Evolutionary conservation across 2,797 vertebrate species (phyloP).

Genomic region (Pangasius mekongensis): DNA sequence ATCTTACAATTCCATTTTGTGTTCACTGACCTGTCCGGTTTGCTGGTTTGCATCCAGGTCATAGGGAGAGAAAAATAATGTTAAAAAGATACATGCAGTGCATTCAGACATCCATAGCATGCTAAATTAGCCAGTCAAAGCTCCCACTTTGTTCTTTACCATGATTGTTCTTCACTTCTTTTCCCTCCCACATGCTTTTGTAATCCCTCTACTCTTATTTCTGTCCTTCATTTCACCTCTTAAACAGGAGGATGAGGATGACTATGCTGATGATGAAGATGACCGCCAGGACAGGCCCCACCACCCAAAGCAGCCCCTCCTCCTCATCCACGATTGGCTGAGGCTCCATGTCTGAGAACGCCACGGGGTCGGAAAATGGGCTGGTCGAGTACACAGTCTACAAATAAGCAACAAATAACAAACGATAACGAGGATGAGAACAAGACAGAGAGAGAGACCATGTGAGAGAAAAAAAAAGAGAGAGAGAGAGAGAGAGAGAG

Average conservation of each 20-base stretch:
- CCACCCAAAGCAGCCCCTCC: slow-evolving; percentile 97
- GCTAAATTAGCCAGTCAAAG: background rate
- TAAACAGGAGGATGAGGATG: slow-evolving; percentile 98
- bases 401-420: background rate
- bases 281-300: slow-evolving; percentile 95
- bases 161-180: background rate
- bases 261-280: slow-evolving; percentile 99
- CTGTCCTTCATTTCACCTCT: slow-evolving; percentile 81
- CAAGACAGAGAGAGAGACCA: background rate
- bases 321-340: slow-evolving; percentile 97
- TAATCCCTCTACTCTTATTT: background rate
- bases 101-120: slow-evolving; percentile 20
- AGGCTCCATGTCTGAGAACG: slow-evolving; percentile 92
- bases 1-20: background rate
- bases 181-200: background rate
- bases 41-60: slow-evolving; percentile 86
- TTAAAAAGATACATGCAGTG: slow-evolving; percentile 70
- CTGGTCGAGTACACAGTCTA: slow-evolving; percentile 97
- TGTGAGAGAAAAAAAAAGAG: background rate
- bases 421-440: background rate
- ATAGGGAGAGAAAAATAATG: slow-evolving; percentile 71
- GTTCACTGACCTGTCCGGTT: slow-evolving; percentile 95
- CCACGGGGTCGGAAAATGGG: slow-evolving; percentile 94
- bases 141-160: background rate
- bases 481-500: background rate